These are phyloP conservation scores for Dysdera silvatica DNA, from an alignment of 1,140 invertebrate genomes.

Conservation along the genomic window DNA sequence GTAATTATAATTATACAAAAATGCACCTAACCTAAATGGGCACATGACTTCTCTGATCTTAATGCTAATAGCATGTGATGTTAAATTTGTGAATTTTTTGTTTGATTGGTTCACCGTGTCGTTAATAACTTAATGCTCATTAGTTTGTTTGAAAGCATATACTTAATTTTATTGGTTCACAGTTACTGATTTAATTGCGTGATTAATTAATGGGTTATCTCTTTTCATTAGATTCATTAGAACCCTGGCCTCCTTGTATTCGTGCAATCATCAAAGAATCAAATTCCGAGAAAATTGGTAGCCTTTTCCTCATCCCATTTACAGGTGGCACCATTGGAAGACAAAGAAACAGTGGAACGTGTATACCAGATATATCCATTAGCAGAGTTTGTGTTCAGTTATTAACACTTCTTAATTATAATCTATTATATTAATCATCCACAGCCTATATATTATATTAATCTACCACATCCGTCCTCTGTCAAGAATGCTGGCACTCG, in stretches of 20 bases:
- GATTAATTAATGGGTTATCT: not conserved
- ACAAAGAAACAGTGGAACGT: conserved; percentile 60
- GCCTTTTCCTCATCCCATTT: conserved; percentile 73
- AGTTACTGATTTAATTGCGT: not conserved
- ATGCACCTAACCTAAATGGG: too few species aligned
- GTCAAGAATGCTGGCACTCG: too few species aligned
- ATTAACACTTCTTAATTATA: conserved; percentile 1
- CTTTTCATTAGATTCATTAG: not conserved
- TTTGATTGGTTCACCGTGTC: not conserved
- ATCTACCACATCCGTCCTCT: too few species aligned
- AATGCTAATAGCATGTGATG: not conserved
- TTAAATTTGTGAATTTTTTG: not conserved
- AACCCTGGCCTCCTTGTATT: conserved; percentile 49
- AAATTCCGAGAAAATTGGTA: conserved; percentile 60
- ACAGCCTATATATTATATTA: too few species aligned
- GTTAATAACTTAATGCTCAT: not conserved
- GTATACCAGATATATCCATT: conserved; percentile 68
- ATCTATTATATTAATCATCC: too few species aligned
- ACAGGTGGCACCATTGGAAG: conserved; percentile 75
- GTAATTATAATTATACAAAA: too few species aligned
- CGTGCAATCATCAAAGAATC: conserved; percentile 75
- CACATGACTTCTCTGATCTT: too few species aligned
- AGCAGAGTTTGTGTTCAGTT: conserved; percentile 62
- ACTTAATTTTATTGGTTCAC: not conserved
- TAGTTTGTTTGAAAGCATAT: not conserved